phyloP scores from a whole-genome alignment of 2,888 invertebrate species.

The Ectropis crepuscularia region DNA sequence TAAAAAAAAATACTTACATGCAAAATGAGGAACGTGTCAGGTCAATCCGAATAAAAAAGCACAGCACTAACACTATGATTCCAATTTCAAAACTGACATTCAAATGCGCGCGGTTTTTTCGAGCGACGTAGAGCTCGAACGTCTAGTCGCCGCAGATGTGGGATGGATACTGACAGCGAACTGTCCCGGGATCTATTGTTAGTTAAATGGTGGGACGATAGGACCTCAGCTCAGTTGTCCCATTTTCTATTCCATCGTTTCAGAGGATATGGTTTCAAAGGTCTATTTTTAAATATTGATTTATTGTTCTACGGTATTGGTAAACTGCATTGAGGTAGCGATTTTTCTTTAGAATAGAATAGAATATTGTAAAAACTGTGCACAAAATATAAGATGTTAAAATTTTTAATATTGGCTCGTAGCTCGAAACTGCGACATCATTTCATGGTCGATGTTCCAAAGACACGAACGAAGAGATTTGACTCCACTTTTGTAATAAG shows the following conservation, averaged over 20 bases:
- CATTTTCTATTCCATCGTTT: slow-evolving; percentile 13
- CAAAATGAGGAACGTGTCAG: slow-evolving; percentile 13
- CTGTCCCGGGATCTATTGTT: slow-evolving; percentile 10
- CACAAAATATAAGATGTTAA: too few relatives aligned
- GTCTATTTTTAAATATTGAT: slow-evolving; percentile 18
- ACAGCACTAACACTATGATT: slow-evolving; percentile 35
- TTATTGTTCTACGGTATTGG: too few relatives aligned
- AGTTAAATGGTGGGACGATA: slow-evolving; percentile 10
- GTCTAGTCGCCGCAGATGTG: slow-evolving; percentile 20
- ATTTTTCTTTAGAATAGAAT: too few relatives aligned
- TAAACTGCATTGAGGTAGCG: too few relatives aligned
- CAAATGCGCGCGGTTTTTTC: slow-evolving; percentile 31
- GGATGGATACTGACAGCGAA: slow-evolving; percentile 24
- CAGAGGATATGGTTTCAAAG: slow-evolving; percentile 9
- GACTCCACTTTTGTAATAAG: too few relatives aligned
- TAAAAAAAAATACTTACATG: slow-evolving; percentile 28
- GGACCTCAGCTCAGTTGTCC: slow-evolving; percentile 6
- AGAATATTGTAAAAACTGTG: too few relatives aligned
- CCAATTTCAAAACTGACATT: slow-evolving; percentile 34
- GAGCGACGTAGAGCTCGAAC: slow-evolving; percentile 21
- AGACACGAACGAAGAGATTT: too few relatives aligned
- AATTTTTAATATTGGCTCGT: too few relatives aligned
- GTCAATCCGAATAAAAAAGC: slow-evolving; percentile 35
- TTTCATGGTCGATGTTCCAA: too few relatives aligned
- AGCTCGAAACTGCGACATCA: too few relatives aligned